A percentile compares a stretch with the other conserved stretches of the same genome.
Conservation (phyloP, 1,140 invertebrate species). For the Musca vetustissima region DNA sequence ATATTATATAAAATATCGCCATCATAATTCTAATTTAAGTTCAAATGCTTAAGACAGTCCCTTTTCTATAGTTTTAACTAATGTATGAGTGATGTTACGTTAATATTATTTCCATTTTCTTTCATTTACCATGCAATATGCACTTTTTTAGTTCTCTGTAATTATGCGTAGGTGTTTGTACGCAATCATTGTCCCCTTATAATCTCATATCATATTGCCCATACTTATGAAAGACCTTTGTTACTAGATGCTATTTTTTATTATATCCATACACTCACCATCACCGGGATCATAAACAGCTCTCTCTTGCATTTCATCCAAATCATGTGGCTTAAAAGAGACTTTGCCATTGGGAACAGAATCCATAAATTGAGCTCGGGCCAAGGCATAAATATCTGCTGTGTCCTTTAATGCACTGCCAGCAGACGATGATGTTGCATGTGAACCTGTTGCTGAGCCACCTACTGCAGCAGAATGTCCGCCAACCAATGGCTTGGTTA, state of each 20-base stretch:
- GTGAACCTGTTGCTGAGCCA: no score
- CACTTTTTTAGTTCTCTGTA: no score
- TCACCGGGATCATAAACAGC: constrained; percentile 55
- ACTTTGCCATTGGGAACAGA: constrained; percentile 21
- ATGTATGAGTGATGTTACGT: no score
- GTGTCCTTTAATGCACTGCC: constrained; percentile 16
- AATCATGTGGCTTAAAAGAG: constrained; percentile 24
- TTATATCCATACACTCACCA: constrained; percentile 38
- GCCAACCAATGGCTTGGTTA: constrained; percentile 25
- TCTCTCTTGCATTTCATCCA: constrained; percentile 40
- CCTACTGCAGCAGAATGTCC: neutral
- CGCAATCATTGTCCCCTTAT: no score
- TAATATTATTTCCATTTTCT: no score
- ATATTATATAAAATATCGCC: no score
- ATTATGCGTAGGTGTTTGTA: no score
- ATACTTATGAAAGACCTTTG: no score
- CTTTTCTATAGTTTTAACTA: no score
- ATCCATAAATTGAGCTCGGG: constrained; percentile 15
- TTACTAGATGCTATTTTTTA: neutral
- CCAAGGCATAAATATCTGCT: constrained; percentile 17
- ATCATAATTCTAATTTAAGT: no score
- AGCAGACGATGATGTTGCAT: constrained; percentile 20
- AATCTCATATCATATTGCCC: neutral
- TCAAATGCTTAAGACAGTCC: no score
- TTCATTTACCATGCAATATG: no score